A percentile compares a stretch with the other conserved stretches of the same genome.
Conservation (phyloP, 2,797 vertebrate species). For the Acropternis orthonyx region DNA sequence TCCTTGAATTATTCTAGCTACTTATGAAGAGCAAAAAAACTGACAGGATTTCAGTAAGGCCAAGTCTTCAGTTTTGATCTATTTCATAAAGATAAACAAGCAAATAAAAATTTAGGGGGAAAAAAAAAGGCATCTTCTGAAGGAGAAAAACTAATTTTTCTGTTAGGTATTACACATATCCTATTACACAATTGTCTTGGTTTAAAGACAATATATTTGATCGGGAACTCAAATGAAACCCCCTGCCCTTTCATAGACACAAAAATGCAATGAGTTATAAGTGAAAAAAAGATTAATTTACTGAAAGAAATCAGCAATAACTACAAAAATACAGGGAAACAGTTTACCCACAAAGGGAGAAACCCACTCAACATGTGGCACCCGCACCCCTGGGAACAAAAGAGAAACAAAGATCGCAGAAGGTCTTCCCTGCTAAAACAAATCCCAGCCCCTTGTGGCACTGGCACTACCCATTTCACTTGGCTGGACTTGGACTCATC, state of each 20-base stretch:
- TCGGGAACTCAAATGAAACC: background rate
- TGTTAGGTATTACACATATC: background rate
- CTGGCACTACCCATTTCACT: background rate
- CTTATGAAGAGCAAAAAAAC: conserved; percentile 46
- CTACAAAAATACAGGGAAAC: background rate
- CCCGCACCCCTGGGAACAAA: background rate
- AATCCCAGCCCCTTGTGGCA: background rate
- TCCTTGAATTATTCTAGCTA: conserved; percentile 12
- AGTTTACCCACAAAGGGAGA: background rate
- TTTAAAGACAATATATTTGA: background rate
- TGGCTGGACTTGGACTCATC: background rate
- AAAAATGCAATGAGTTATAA: background rate
- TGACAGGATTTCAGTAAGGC: background rate
- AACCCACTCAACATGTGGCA: background rate
- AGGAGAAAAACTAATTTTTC: background rate
- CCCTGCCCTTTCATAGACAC: background rate
- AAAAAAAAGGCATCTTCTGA: background rate
- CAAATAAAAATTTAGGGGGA: background rate
- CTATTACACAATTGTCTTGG: background rate
- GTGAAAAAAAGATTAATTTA: background rate
- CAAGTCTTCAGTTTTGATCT: background rate
- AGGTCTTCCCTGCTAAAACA: background rate
- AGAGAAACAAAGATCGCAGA: background rate
- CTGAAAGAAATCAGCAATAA: background rate
- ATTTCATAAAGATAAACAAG: background rate